A percentile compares a stretch with the other conserved stretches of the same genome.
phyloP scores from a whole-genome alignment of 2,113 vertebrate genomes.

The Boulengeromyrus knoepffleri region DNA sequence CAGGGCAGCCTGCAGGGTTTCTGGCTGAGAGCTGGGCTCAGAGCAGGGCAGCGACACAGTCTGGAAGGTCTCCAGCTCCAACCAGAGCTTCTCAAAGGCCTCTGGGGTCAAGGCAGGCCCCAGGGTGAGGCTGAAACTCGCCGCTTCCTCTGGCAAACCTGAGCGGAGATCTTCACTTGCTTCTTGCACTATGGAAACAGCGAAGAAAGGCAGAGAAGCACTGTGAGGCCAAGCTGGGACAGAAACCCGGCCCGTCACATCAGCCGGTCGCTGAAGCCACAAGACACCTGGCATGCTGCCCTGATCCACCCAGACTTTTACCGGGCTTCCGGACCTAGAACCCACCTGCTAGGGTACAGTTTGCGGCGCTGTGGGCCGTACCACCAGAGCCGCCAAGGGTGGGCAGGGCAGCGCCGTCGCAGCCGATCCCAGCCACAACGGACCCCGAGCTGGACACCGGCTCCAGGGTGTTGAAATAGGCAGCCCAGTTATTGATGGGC shows the following conservation, averaged over 20 bases:
- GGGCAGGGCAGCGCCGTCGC: constrained; percentile 29
- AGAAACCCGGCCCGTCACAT: not conserved
- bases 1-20: constrained; percentile 75
- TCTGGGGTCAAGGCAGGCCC: constrained; percentile 57
- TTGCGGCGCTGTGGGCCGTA: constrained; percentile 39
- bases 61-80: constrained; percentile 51
- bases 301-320: not conserved
- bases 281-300: not conserved
- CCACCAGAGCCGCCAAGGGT: constrained; percentile 38
- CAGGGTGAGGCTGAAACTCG: constrained; percentile 49
- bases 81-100: constrained; percentile 69
- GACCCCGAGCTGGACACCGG: constrained; percentile 59
- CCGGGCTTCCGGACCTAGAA: not conserved
- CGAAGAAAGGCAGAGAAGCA: not conserved
- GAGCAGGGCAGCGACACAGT: constrained; percentile 51
- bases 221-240: not conserved
- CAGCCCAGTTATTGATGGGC: constrained; percentile 73
- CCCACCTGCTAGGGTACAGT: constrained; percentile 35
- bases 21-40: constrained; percentile 47
- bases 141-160: not conserved
- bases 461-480: constrained; percentile 77
- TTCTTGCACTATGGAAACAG: constrained; percentile 25
- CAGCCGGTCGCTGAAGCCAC: not conserved
- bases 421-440: constrained; percentile 51
- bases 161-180: not conserved